These are phyloP conservation scores for Meteorus sp. DNA, from an alignment of 1,140 invertebrate genomes.

Conservation along the genomic window DNA sequence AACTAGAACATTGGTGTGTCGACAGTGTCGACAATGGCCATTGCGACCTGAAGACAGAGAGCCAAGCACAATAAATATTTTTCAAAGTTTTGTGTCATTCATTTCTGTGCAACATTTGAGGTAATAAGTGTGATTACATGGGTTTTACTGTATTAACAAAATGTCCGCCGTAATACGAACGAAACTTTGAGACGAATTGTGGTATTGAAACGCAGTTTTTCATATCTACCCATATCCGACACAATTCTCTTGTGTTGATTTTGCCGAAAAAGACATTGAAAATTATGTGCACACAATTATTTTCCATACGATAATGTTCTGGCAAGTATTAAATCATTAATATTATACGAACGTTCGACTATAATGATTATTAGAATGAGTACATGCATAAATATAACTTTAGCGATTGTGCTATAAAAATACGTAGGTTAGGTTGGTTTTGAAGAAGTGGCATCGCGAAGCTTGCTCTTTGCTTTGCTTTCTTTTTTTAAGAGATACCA, in stretches of 20 bases:
- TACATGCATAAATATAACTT: slow-evolving; percentile 21
- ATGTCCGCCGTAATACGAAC: slow-evolving; percentile 9
- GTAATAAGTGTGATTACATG: slow-evolving; percentile 9
- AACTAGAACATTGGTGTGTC: background rate
- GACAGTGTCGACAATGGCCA: slow-evolving; percentile 31
- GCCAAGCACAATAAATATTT: slow-evolving; percentile 26
- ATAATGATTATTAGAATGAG: background rate
- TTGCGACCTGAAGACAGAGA: slow-evolving; percentile 46
- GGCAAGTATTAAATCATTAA: slow-evolving; percentile 20
- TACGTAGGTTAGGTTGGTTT: slow-evolving; percentile 50
- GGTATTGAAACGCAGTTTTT: slow-evolving; percentile 11
- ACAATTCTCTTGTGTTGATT: slow-evolving; percentile 29
- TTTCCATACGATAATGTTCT: slow-evolving; percentile 27
- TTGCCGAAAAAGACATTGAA: slow-evolving; percentile 23
- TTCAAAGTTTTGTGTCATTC: background rate
- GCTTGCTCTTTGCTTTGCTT: slow-evolving; percentile 42
- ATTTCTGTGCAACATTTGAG: slow-evolving; percentile 8
- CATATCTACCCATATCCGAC: background rate
- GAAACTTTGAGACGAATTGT: slow-evolving; percentile 16
- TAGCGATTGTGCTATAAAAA: slow-evolving; percentile 34
- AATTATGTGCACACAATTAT: slow-evolving; percentile 9
- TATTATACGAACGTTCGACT: background rate
- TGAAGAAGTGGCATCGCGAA: slow-evolving; percentile 40
- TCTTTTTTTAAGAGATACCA: slow-evolving; percentile 30
- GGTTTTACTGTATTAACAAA: background rate